Base-by-base conservation (phyloP, 2,797 vertebrate genomes). In the Lutjanus argentimaculatus region DNA sequence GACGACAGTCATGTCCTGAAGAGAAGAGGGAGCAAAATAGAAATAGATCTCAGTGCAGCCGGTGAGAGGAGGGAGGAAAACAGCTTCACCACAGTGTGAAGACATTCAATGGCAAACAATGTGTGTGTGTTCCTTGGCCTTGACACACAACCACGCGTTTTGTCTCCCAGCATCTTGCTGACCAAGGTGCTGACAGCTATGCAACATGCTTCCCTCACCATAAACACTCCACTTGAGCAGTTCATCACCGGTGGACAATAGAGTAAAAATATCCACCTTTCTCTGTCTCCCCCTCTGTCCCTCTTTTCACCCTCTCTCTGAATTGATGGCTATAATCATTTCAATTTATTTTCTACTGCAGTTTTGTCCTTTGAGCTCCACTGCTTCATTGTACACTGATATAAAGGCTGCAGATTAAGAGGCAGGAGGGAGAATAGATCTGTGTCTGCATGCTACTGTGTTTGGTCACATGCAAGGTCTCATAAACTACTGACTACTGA, bases 141-240 rank as follows among this genome's bases (percentile, higher is more conserved):
- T 90, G 81, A 86, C 82, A 79, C 48, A 66, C 36, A 66, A 42
- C 46, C 53, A 87, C 80, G 81, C 74, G 72, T 87, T 91, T 92
- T 93, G 91, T 94, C 83, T 93, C 77, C 72, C 70, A 75, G 80
- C 79, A 77, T 83, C 85, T 80, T 87, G 85, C 69, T 49, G 86
- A 85, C 82, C 80, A 77, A 79, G 7, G 48, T 71, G 67, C 84
- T 88, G 88, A 91, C 87, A 88, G 88, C 90, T 89, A 56, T 17
- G 68, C 85, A 88, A 82, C 87, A 91, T 84, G 71, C 74, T 89
- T 86, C 68, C 86, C 82, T 88, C 75, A 71, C 82, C 83, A 84
- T 70, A 91, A 89, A 89, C 89, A 85, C 85, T 88, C 82, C 63
- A 83, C 80, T 81, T 68, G 64, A 82, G 61, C 66, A 21, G 51